Percentiles rank a stretch among this genome's conserved stretches.
Conservation (phyloP, 2,113 vertebrate genomes). For the Athene cunicularia region DNA sequence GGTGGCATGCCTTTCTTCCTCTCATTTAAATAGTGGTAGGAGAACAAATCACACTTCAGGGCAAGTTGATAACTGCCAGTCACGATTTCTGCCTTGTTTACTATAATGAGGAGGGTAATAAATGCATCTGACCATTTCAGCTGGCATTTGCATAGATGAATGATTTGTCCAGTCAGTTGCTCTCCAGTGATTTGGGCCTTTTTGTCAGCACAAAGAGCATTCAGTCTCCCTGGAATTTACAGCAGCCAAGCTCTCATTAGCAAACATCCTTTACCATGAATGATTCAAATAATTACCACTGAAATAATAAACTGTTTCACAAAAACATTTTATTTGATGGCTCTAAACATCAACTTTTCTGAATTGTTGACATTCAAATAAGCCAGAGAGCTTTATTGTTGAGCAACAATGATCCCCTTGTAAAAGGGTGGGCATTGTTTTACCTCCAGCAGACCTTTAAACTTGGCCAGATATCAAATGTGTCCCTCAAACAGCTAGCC, state of each 20-base stretch:
- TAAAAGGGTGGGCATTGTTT: conserved; percentile 85
- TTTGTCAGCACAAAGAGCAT: conserved; percentile 93
- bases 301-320: conserved; percentile 89
- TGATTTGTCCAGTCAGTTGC: conserved; percentile 89
- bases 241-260: conserved; percentile 91
- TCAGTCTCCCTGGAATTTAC: conserved; percentile 86
- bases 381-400: conserved; percentile 84
- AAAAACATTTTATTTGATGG: conserved; percentile 91
- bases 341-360: conserved; percentile 87
- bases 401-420: conserved; percentile 80
- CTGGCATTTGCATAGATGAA: conserved; percentile 96
- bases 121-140: conserved; percentile 89
- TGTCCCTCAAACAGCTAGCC: conserved; percentile 75
- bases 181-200: conserved; percentile 88
- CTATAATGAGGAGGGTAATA: conserved; percentile 91
- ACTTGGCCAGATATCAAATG: conserved; percentile 81
- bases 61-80: conserved; percentile 89
- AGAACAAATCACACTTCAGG: conserved; percentile 86
- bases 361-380: conserved; percentile 90
- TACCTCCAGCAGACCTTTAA: conserved; percentile 83
- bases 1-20: conserved; percentile 85
- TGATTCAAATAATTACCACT: conserved; percentile 92
- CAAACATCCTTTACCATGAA: conserved; percentile 89
- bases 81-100: conserved; percentile 86
- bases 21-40: conserved; percentile 85